These are phyloP conservation scores for Zelleria hepariella DNA, from an alignment of 2,888 invertebrate species.

Conservation along the genomic window DNA sequence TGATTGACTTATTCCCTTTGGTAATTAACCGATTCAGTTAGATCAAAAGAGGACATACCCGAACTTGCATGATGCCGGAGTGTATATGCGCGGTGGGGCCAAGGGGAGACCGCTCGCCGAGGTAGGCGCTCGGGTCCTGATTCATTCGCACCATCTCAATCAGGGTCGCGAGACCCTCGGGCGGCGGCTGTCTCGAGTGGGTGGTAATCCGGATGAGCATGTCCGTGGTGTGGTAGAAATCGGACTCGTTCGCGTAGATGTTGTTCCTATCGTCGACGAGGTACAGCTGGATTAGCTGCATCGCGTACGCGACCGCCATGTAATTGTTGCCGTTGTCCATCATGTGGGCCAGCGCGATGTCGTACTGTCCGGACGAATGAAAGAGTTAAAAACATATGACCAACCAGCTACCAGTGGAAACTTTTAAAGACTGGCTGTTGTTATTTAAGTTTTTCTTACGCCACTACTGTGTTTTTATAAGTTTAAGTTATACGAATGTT, in stretches of 20 bases:
- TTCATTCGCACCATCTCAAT: conserved; percentile 85
- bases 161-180: conserved; percentile 85
- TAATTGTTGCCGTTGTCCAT: conserved; percentile 90
- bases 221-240: conserved; percentile 90
- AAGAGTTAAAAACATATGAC: background rate
- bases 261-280: conserved; percentile 86
- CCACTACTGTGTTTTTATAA: too few relatives aligned
- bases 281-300: conserved; percentile 91
- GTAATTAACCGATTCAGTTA: too few relatives aligned
- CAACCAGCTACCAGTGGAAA: too few relatives aligned
- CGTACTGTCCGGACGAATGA: conserved; percentile 71
- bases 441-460: too few relatives aligned
- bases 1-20: too few relatives aligned
- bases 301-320: conserved; percentile 89
- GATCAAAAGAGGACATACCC: conserved; percentile 71
- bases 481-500: too few relatives aligned
- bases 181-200: conserved; percentile 82
- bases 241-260: conserved; percentile 83
- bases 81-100: conserved; percentile 93
- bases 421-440: too few relatives aligned
- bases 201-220: conserved; percentile 82
- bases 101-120: conserved; percentile 82
- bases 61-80: conserved; percentile 89
- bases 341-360: conserved; percentile 84
- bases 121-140: conserved; percentile 78